Percentiles rank a stretch among this genome's conserved stretches.
These are phyloP conservation scores for Ischnus inquisitorius DNA, from an alignment of 2,888 invertebrate genomes.

Conservation along the genomic window DNA sequence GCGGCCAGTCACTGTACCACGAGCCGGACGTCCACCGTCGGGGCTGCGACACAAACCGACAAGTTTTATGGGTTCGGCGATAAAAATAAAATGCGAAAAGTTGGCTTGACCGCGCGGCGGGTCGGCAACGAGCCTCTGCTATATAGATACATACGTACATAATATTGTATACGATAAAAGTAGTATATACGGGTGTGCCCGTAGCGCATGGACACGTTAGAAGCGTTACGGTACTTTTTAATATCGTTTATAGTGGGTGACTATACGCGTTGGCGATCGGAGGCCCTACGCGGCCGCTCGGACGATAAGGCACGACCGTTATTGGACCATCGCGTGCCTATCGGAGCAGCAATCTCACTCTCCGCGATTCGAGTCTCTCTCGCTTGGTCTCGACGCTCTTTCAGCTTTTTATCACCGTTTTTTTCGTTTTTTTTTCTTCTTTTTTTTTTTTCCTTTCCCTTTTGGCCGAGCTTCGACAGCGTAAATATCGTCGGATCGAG, in stretches of 20 bases:
- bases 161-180: conserved; percentile 47
- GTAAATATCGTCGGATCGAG: conserved; percentile 65
- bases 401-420: conserved; percentile 19
- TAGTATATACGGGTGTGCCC: conserved; percentile 31
- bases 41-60: conserved; percentile 27
- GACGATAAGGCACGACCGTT: conserved; percentile 78
- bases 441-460: not conserved
- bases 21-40: not conserved
- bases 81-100: conserved; percentile 67
- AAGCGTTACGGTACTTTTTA: conserved; percentile 63
- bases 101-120: conserved; percentile 57
- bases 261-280: conserved; percentile 32
- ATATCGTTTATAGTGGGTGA: conserved; percentile 53
- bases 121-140: conserved; percentile 39
- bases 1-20: not conserved
- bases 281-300: conserved; percentile 15
- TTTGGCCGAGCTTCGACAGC: conserved; percentile 21
- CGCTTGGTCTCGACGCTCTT: conserved; percentile 32
- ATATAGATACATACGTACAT: conserved; percentile 5
- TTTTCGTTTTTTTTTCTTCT: not conserved
- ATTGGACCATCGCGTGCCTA: conserved; percentile 75
- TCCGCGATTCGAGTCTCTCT: conserved; percentile 47
- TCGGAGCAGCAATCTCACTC: conserved; percentile 64
- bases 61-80: conserved; percentile 66
- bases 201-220: conserved; percentile 49